Base-by-base conservation (phyloP, 2,113 vertebrate genomes). In the Rhabdomys dilectus region DNA sequence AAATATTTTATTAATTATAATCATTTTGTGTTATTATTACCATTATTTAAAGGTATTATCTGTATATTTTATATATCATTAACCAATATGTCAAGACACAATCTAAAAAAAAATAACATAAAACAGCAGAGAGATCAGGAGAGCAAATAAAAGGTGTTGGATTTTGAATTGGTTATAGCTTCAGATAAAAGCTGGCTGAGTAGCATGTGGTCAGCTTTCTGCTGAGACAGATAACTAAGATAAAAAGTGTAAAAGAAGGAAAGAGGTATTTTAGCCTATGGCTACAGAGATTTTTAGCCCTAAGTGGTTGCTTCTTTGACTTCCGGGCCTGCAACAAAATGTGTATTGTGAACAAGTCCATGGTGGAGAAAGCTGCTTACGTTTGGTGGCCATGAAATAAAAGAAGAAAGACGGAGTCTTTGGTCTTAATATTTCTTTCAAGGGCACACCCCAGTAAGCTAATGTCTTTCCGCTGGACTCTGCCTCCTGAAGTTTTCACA, bases 1-100 rank as follows among this genome's bases (percentile, higher is more conserved):
- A 91, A 95, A 80, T 51, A 36, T 82, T 58, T 88, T 73, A 5
- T 77, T 84, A 84, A 51, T 81, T 93, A 9, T 89, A 15, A 45
- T 8, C 51, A 51, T 51, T 91, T 94, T 29, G 64, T 76, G 22
- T 89, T 86, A 86, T 70, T 48, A 62, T 89, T 68, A 80, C 62
- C 68, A 76, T 75, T 86, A n/a, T 60, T 91, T 78, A 45, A 91
- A 91, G 82, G 42, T 48, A 34, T 19, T 19, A 89, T 76, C 31
- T 68, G 17, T 3, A 19, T 90, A 39, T 6, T 72, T 70, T 16
- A 90, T 77, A 64, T 80, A 62, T 70, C 22, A 94, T 96, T 94
- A 91, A 64, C 8, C 7, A 22, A 26, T 31, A 73, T 89, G 26
- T 89, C 42, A 95, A 91, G 64, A 77, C 45, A 75, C 0, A 53